Evolutionary conservation across 2,113 vertebrate genomes (phyloP), one percentile per base, ranked within the genome.

Genomic region (Nothobranchius furzeri): DNA sequence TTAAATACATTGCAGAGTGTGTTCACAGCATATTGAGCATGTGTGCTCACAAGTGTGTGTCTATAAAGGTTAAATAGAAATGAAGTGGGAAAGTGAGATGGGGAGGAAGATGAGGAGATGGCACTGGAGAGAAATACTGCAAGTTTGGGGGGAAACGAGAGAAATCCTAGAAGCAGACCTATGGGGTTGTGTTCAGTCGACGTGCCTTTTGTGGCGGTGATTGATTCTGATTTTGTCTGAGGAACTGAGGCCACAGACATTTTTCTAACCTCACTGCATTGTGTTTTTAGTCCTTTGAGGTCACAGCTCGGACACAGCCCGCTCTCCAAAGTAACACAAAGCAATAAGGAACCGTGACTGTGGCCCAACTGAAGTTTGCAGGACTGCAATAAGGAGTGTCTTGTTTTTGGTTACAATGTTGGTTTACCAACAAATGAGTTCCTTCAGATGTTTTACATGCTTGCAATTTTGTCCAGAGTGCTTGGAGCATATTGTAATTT

Each of bases 41-140:
- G 76, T 55, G 76, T 47, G 60, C 69, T 58, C 55, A 66, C 56
- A 73, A 49, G 76, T 49, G 71, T 51, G 64, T 48, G 73, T 70
- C 52, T 87, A 80, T 77, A 88, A 88, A 89, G 81, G 87, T 91
- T 91, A 88, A 91, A 86, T 75, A 82, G 71, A 63, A 69, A 60
- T 45, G 68, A 55, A 68, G 53, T 46, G 48, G 24, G 48, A 37
- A 73, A 53, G 62, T 24, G 43, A 65, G 65, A 60, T 37, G 40
- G 50, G 63, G 52, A 65, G 66, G 54, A 45, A 74, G 77, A 78
- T 76, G 61, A 76, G 84, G 79, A 75, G 64, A 82, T 47, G 58
- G 66, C 60, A 59, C 53, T 14, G 43, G 71, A 68, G 78, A 68
- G 46, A 69, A 79, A 70, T 70, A 74, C 65, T 57, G 7, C 45